Evolutionary conservation across 2,888 invertebrate species (phyloP), one percentile per base, ranked within the genome.

Genomic region (Emmelina monodactyla): DNA sequence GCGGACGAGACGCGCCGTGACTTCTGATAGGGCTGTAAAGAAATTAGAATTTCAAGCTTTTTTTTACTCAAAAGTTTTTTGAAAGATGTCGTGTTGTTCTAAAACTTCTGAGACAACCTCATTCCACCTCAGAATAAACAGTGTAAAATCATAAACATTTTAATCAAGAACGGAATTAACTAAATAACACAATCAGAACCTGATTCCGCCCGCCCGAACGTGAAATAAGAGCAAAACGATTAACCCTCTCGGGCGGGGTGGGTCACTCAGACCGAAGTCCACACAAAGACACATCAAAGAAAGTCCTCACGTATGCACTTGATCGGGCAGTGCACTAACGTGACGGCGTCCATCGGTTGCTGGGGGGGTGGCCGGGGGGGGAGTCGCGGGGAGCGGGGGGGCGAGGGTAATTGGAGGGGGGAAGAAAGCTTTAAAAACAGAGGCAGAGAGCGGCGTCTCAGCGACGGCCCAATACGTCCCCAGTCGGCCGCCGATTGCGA

Each of bases 401-500:
- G 62, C 57, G 56, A 51, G 55, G 58, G 66, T n/a, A n/a, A n/a
- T n/a, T n/a, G 37, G 41, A 38, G 51, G 49, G 40, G 44, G 45
- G 57, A 55, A 55, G 55, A 58, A 58, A 55, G 55, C 51, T 58
- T 57, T 59, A 56, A 59, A 59, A 59, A 58, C 56, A 51, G 48
- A 51, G 48, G 46, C 64, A 62, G 62, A 56, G 56, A 51, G 55
- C 59, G 66, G 60, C 72, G 73, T 75, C 75, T 75, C 76, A 58
- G 58, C 73, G 72, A 69, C 71, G 72, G 67, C 58, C 72, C 71
- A 69, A 72, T 75, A 70, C 73, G 75, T 76, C 75, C 76, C 75
- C 66, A 63, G 62, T 62, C 67, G 71, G 64, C 69, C 73, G 70
- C 66, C 75, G 73, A 72, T 76, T 76, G 72, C 72, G 56, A 51